Base-by-base conservation (phyloP, 2,888 invertebrate species). In the Metalampra italica region DNA sequence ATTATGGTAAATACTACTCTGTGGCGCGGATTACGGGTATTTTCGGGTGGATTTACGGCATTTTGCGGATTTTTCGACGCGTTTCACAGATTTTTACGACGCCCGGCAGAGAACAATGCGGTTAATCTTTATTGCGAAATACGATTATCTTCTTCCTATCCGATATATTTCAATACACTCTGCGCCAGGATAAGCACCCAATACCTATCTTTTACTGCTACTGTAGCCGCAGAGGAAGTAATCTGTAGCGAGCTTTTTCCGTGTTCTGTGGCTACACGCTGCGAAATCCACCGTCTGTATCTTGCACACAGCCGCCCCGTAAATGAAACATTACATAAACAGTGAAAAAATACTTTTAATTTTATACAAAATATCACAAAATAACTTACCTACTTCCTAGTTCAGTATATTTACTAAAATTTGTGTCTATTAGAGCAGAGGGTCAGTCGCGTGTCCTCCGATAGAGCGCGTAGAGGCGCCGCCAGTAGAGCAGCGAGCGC, bases 1-100 rank as follows among this genome's bases (percentile, higher is more conserved):
- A 71, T 77, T 77, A 78, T 76, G 77, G 69, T 74, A 73, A 80
- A 76, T 69, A 78, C 69, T 68, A 65, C 22, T 58, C 22, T 58
- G 62, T 60, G 60, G 57, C 52, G 53, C 55, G 75, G 74, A 75
- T 79, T 75, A 77, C 59, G 61, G 73, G 63, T 59, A 63, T 74
- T 76, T 71, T 62, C 58, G 49, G 50, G 51, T 54, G 71, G 72
- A 75, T 79, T 72, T 75, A 70, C 71, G 69, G 64, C 66, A 67
- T 67, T 71, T 69, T 64, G 62, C 59, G 66, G 70, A 68, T 75
- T 78, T 78, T 76, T 67, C 68, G 56, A 56, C 56, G 63, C 57
- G 61, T 68, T 66, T 55, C 66, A 46, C 51, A 46, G 53, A 54
- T 59, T 46, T 61, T 57, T 60, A 56, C 53, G 55, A 49, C 53